A percentile compares a stretch with the other conserved stretches of the same genome.
phyloP scores from a whole-genome alignment of 2,113 vertebrate species.

The Psittacus erithacus region DNA sequence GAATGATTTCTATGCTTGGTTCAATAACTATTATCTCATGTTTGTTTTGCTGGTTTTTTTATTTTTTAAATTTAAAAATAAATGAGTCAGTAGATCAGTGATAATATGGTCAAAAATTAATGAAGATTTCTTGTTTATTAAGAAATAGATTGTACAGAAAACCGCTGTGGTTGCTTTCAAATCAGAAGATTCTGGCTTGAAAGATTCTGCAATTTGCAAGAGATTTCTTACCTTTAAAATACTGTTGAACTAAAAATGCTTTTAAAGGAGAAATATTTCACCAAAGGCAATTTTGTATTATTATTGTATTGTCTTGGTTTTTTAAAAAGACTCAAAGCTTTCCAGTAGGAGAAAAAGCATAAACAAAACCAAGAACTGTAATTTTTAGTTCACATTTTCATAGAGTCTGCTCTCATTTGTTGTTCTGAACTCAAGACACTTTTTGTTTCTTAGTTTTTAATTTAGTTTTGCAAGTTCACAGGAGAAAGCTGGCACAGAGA shows the following conservation, averaged over 20 bases:
- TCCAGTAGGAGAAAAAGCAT: background rate
- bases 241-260: background rate
- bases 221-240: background rate
- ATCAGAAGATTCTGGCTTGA: background rate
- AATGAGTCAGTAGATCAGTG: background rate
- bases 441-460: background rate
- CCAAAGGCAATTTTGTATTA: background rate
- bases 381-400: background rate
- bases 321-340: background rate
- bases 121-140: background rate
- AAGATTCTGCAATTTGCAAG: background rate
- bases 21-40: background rate
- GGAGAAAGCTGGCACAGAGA: background rate
- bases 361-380: background rate
- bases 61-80: background rate
- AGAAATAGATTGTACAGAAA: background rate
- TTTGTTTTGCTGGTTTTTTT: background rate
- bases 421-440: background rate
- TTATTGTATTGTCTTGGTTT: background rate
- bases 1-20: background rate
- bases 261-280: background rate
- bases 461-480: background rate
- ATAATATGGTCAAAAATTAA: background rate
- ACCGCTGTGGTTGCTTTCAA: background rate
- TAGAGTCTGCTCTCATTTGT: background rate